These are phyloP conservation scores for Peromyscus californicus DNA, from an alignment of 2,113 vertebrate genomes.

Conservation along the genomic window DNA sequence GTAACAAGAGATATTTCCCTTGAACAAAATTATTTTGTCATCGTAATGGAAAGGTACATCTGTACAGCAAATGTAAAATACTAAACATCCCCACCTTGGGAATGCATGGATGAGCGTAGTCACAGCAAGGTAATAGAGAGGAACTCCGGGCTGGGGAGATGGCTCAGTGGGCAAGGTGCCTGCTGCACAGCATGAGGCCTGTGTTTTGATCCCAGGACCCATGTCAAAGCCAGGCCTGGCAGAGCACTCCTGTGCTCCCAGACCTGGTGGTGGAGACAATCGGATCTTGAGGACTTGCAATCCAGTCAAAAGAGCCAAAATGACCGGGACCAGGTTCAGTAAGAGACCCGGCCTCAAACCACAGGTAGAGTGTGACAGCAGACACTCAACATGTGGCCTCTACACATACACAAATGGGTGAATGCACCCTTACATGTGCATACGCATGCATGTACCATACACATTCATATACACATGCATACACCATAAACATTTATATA, in stretches of 20 bases:
- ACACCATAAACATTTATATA: neutral
- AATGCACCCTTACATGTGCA: neutral
- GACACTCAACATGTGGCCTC: neutral
- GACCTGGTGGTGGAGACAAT: too few species aligned
- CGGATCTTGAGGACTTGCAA: neutral
- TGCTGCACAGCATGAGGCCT: neutral
- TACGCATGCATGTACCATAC: neutral
- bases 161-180: neutral
- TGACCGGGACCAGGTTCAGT: neutral
- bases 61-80: neutral
- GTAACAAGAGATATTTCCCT: constrained; percentile 82
- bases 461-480: neutral
- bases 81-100: neutral
- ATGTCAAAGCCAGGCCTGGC: neutral
- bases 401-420: neutral
- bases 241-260: neutral
- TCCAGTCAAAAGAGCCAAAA: neutral
- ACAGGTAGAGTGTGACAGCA: neutral
- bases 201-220: too few species aligned
- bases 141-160: neutral
- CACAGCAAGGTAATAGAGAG: constrained; percentile 1
- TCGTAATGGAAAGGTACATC: constrained; percentile 75
- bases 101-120: neutral
- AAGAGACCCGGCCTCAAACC: neutral
- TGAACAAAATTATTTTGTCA: constrained; percentile 73